These are phyloP conservation scores for Pseudorasbora parva DNA, from an alignment of 2,113 vertebrate genomes.

Conservation along the genomic window DNA sequence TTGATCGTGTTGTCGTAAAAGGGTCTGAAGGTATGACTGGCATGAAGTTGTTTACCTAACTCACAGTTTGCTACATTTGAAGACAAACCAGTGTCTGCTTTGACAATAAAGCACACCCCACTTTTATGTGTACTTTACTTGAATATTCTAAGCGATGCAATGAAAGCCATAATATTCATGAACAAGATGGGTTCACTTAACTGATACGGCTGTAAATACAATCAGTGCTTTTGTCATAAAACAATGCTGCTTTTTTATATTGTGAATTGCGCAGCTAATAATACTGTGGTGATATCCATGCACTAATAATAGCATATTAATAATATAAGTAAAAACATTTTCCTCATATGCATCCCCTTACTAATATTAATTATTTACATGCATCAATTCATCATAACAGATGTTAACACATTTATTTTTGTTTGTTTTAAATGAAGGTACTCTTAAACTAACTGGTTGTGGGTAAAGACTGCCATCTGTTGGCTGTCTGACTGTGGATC, in stretches of 20 bases:
- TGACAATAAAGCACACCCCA: background rate
- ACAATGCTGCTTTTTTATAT: background rate
- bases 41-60: background rate
- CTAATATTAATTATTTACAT: background rate
- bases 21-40: background rate
- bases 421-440: background rate
- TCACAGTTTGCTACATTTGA: background rate
- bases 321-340: no score
- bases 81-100: background rate
- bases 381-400: background rate
- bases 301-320: background rate
- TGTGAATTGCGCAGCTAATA: background rate
- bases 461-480: conserved; percentile 44
- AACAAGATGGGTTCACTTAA: background rate
- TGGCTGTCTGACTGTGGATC: conserved; percentile 9
- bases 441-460: background rate
- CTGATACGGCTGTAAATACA: background rate
- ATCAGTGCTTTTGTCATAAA: background rate
- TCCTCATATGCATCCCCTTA: background rate
- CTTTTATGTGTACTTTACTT: background rate
- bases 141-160: background rate
- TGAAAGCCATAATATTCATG: background rate
- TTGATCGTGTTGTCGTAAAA: background rate
- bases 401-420: background rate
- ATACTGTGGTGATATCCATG: background rate